Evolutionary conservation across 2,797 vertebrate species (phyloP), one percentile per base, ranked within the genome.

Genomic region (Aythya fuligula): DNA sequence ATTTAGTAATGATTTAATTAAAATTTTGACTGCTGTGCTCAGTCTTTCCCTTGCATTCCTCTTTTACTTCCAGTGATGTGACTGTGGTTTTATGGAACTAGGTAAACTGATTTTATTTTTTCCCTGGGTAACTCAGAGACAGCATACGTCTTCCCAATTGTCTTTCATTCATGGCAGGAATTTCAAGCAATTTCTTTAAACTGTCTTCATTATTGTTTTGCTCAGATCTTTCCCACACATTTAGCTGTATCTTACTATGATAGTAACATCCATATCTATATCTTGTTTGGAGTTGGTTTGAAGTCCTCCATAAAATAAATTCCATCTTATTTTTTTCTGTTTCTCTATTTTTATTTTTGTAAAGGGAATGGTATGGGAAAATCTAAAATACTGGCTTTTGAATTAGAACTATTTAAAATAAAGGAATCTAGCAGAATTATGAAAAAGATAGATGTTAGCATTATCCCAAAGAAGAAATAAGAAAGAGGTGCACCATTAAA

Each of bases 71-170:
- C 22, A 51, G 0, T 28, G 2, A 0, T 25, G 21, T 64, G 47
- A 47, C 18, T 32, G 36, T 72, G 57, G 24, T 51, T 62, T 51
- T 73, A 41, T 72, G 51, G 51, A 87, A 25, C 22, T 36, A 3
- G 16, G 5, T 56, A 70, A 89, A 24, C 15, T 71, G 38, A 22
- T 81, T 79, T 87, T 53, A 21, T 70, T 85, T 79, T 78, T 47
- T 9, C 5, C 7, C 9, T 56, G 22, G 4, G 18, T 20, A 84
- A 9, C 21, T 0, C 58, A 7, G 10, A 24, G 11, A 28, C 34
- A 24, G 4, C 0, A 0, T 20, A 20, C 13, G 2, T 91, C 56
- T 71, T 41, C 10, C 30, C 47, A 58, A 34, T 36, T 7, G 2
- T 36, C 22, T 65, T 6, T 57, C 8, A 61, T 54, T 81, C 18